Base-by-base conservation (phyloP, 2,888 invertebrate species). In the Dorcus hopei region DNA sequence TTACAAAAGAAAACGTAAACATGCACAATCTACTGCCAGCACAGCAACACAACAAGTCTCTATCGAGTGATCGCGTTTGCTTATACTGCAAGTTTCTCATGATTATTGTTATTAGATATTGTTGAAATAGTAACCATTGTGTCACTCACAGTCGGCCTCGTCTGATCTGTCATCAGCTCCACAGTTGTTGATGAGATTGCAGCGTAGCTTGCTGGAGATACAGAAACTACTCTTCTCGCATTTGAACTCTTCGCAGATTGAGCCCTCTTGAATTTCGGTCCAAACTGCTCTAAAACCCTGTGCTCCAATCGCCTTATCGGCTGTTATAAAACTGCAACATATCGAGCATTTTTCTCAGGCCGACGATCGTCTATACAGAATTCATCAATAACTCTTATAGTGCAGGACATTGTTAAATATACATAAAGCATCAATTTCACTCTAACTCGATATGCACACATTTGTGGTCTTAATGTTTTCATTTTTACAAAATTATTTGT, bases 231-330 rank as follows among this genome's bases (percentile, higher is more conserved):
- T 87, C 70, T 82, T 83, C 62, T 78, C 76, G 76, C 93, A 93
- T 66, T 87, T 84, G 77, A 91, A 92, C 72, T 88, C 86, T 69
- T 84, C 86, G 72, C 86, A 87, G 61, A 83, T 85, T 51, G 84
- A 83, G 63, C 78, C 79, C 61, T 85, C 85, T 69, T 84, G 83
- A 69, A 97, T 89, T 82, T 97, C 97, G 58, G 97, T 97, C 96
- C 97, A 97, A 53, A 94, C 87, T 49, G 95, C 91, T 74, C 90
- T 88, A 82, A 97, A 97, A 61, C 97, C 97, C 78, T 89, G 88
- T 71, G 93, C 93, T 65, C 97, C 97, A 62, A 95, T 92, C 47
- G 96, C 93, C 82, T 94, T 94, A 79, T 95, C 94, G 61, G 96
- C 94, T 74, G 94, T 92, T 77, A 95, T 91, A 80, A 97, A 97